Conservation (phyloP, 1,140 invertebrate genomes). For the Scaptomyza pallida region DNA sequence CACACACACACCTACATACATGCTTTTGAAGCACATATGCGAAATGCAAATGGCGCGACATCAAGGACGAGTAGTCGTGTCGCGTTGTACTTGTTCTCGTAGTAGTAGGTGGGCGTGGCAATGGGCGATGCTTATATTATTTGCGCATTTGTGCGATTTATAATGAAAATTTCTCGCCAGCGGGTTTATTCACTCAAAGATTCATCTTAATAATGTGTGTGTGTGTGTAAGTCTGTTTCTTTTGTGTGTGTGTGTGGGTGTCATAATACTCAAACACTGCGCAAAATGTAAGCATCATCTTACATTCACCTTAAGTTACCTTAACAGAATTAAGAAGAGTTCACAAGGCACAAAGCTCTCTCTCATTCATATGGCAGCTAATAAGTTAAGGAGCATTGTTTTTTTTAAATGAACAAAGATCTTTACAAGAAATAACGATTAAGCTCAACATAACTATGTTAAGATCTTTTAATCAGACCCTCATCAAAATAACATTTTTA, state of each 20-base stretch:
- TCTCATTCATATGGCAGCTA: too few species aligned
- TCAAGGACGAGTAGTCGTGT: constrained; percentile 31
- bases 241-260: not conserved
- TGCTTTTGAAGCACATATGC: not conserved
- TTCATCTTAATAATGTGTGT: not conserved
- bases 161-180: constrained; percentile 62
- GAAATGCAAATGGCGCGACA: constrained; percentile 10
- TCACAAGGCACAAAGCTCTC: too few species aligned
- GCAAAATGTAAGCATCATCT: not conserved
- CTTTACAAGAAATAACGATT: too few species aligned
- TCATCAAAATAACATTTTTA: too few species aligned
- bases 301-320: too few species aligned
- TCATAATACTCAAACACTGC: constrained; percentile 15
- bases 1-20: not conserved
- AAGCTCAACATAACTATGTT: too few species aligned
- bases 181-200: constrained; percentile 25
- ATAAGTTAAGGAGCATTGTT: too few species aligned
- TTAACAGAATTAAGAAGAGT: too few species aligned
- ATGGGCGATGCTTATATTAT: constrained; percentile 59
- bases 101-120: constrained; percentile 3
- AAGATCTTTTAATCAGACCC: too few species aligned
- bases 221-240: not conserved
- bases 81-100: too few species aligned
- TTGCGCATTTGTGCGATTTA: constrained; percentile 72
- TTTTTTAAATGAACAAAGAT: too few species aligned